Conservation (phyloP, 2,888 invertebrate genomes). For the Cheiracanthium punctorium region DNA sequence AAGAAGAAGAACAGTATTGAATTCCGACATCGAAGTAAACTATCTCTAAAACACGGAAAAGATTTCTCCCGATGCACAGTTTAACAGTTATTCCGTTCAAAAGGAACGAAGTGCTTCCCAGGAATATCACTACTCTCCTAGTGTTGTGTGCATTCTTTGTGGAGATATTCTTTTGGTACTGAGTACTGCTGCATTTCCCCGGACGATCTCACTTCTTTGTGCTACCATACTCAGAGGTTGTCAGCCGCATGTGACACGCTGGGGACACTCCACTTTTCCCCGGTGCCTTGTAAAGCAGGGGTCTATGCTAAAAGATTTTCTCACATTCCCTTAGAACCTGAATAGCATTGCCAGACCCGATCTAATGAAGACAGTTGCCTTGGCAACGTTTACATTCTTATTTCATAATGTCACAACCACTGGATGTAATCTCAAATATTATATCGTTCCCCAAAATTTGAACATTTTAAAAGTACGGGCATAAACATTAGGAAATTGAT, state of each 20-base stretch:
- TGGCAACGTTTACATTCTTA: slow-evolving; percentile 33
- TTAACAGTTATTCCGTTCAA: background rate
- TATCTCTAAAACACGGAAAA: background rate
- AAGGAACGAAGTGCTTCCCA: background rate
- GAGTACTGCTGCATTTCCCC: background rate
- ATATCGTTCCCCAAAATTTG: background rate
- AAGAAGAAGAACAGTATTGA: too few relatives aligned
- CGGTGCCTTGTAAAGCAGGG: slow-evolving; percentile 34
- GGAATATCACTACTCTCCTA: background rate
- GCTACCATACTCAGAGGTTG: background rate
- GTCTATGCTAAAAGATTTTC: slow-evolving; percentile 38
- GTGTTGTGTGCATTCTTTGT: background rate
- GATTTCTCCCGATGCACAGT: background rate
- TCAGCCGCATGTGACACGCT: background rate
- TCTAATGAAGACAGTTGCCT: slow-evolving; percentile 60
- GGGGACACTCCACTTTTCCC: background rate
- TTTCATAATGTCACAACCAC: background rate
- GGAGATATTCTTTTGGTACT: background rate
- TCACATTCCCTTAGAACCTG: slow-evolving; percentile 24
- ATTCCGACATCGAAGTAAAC: too few relatives aligned
- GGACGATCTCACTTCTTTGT: background rate
- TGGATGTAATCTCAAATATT: background rate
- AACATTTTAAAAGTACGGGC: too few relatives aligned
- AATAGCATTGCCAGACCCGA: slow-evolving; percentile 50
- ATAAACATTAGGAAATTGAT: too few relatives aligned